phyloP scores from a whole-genome alignment of 1,140 invertebrate species.

The Sipha flava region DNA sequence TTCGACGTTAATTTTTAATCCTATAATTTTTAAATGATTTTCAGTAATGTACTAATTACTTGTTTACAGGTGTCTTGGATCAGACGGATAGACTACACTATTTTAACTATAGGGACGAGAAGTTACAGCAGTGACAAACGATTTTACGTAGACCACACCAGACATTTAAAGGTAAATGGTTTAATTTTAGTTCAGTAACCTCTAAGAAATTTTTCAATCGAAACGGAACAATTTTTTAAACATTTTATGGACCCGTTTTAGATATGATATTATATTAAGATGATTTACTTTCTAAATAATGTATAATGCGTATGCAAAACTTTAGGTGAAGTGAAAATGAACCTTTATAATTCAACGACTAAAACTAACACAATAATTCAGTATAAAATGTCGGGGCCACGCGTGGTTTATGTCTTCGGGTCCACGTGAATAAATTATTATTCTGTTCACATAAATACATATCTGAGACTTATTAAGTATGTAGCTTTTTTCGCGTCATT shows the following conservation, averaged over 20 bases:
- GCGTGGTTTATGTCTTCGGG: neutral
- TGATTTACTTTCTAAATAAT: neutral
- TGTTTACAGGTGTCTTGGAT: conserved; percentile 13
- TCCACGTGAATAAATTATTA: neutral
- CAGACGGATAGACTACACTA: conserved; percentile 13
- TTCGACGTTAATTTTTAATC: too few relatives aligned
- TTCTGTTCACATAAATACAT: neutral
- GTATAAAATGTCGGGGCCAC: neutral
- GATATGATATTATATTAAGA: neutral
- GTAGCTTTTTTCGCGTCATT: neutral
- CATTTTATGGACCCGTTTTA: too few relatives aligned
- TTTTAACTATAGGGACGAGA: conserved; percentile 10
- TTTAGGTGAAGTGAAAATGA: neutral
- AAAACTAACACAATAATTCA: neutral
- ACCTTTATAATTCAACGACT: conserved; percentile 1
- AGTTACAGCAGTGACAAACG: conserved; percentile 26
- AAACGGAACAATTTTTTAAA: too few relatives aligned
- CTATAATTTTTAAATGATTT: too few relatives aligned
- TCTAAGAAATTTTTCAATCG: too few relatives aligned
- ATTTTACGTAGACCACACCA: conserved; percentile 21
- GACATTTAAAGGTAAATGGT: conserved; percentile 21
- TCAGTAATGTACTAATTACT: neutral
- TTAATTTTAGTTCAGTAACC: neutral
- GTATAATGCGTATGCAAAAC: neutral
- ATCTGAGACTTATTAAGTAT: neutral